Evolutionary conservation across 2,797 vertebrate genomes (phyloP).

Genomic region (Dryobates pubescens): DNA sequence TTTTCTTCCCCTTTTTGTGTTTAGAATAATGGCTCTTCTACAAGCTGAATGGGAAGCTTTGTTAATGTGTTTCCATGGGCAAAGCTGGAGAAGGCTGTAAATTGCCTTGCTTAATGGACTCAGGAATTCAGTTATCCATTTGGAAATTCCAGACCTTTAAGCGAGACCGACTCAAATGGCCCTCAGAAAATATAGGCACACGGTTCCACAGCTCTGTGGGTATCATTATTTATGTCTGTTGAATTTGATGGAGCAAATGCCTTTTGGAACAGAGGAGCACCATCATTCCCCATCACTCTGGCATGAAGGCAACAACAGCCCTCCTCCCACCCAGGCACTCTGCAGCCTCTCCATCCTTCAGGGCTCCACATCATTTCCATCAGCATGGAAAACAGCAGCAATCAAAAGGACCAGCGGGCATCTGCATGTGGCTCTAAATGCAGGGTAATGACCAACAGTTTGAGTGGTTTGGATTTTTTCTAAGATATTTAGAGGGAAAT

Average conservation of each 20-base stretch:
- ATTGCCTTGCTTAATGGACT: conserved; percentile 77
- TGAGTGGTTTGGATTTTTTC: not conserved
- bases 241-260: not conserved
- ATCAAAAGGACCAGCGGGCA: not conserved
- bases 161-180: conserved; percentile 19
- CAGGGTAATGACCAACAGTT: not conserved
- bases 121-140: conserved; percentile 62
- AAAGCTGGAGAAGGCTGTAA: conserved; percentile 60
- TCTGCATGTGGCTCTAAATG: not conserved
- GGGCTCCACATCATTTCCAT: not conserved
- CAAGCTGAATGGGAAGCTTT: conserved; percentile 32
- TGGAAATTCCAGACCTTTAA: conserved; percentile 62
- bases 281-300: not conserved
- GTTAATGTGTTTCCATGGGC: conserved; percentile 65
- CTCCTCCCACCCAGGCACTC: not conserved
- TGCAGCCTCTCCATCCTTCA: rapidly evolving
- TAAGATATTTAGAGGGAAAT: not conserved
- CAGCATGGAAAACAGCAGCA: rapidly evolving
- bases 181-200: not conserved
- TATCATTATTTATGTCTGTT: not conserved
- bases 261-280: not conserved
- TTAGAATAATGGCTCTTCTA: conserved; percentile 59
- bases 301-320: not conserved
- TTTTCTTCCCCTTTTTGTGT: conserved; percentile 3
- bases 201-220: not conserved